Base-by-base conservation (phyloP, 2,888 invertebrate species). In the Ichneumon xanthorius region DNA sequence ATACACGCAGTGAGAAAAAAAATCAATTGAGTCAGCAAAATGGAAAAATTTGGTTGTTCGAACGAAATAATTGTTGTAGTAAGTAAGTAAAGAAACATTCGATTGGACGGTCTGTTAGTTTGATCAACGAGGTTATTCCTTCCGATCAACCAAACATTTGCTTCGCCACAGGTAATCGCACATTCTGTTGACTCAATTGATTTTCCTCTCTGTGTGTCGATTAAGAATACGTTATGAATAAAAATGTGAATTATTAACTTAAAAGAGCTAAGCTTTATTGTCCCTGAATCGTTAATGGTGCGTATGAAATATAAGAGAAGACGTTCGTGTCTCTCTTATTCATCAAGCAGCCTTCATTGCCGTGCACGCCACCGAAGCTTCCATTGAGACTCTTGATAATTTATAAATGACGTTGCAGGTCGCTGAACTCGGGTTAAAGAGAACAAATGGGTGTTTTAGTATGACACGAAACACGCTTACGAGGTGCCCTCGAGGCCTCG, bases 361-460 rank as follows among this genome's bases (percentile, higher is more conserved):
- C 22, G 45, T 61, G 73, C 61, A 58, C 61, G 6, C 61, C 48
- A 16, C 45, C 48, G 61, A 61, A n/a, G n/a, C 61, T 61, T 30
- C 48, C 63, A 63, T 33, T 11, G 14, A 30, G 70, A 76, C 79
- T 79, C 81, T 77, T 86, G 86, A 87, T 87, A 84, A 84, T 68
- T 71, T 85, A 86, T 80, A 80, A 85, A 87, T 84, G 82, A 86
- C 77, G 84, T 82, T 86, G 77, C 82, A 67, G 77, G 73, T 84
- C 79, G 81, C 71, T 76, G 79, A 82, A 73, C 84, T 84, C 80
- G 87, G 86, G 86, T 86, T 87, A 86, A 86, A 87, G 87, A 82
- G 83, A 87, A 87, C 82, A 84, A 87, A 87, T 87, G 87, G 80
- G 65, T 80, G 79, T 86, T 82, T 84, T 73, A 86, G 81, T 78